A percentile compares a stretch with the other conserved stretches of the same genome.
Conservation (phyloP, 2,797 vertebrate species). For the Danio aesculapii region DNA sequence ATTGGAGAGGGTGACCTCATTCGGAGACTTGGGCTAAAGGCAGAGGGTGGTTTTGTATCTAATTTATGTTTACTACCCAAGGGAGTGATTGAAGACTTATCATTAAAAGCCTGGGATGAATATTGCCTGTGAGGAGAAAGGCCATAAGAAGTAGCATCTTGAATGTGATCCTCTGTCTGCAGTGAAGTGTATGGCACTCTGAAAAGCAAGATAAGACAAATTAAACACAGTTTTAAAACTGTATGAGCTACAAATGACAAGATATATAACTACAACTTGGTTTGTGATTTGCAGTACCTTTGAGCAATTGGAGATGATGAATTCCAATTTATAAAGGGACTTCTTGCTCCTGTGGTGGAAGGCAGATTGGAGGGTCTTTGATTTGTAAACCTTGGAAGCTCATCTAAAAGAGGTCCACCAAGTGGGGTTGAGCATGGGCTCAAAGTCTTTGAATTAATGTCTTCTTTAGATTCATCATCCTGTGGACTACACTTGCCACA, state of each 20-base stretch:
- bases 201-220: conserved; percentile 48
- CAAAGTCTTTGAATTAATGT: background rate
- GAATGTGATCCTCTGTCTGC: conserved; percentile 56
- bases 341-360: conserved; percentile 33
- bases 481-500: background rate
- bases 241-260: background rate
- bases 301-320: background rate
- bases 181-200: conserved; percentile 49
- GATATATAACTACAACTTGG: background rate
- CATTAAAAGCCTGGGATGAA: conserved; percentile 42
- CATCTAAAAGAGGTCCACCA: conserved; percentile 48
- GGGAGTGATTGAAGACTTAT: conserved; percentile 8
- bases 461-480: conserved; percentile 22
- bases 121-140: background rate
- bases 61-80: conserved; percentile 3
- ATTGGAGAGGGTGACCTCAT: conserved; percentile 54
- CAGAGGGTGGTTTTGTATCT: conserved; percentile 53
- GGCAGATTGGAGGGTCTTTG: conserved; percentile 68
- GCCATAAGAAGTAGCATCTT: conserved; percentile 22
- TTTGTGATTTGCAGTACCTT: conserved; percentile 63
- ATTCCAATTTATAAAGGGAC: conserved; percentile 48
- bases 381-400: conserved; percentile 69
- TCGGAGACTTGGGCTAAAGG: conserved; percentile 60
- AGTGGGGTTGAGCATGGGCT: background rate
- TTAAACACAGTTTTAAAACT: background rate